These are phyloP conservation scores for Cololabis saira DNA, from an alignment of 2,113 vertebrate species.

Conservation along the genomic window DNA sequence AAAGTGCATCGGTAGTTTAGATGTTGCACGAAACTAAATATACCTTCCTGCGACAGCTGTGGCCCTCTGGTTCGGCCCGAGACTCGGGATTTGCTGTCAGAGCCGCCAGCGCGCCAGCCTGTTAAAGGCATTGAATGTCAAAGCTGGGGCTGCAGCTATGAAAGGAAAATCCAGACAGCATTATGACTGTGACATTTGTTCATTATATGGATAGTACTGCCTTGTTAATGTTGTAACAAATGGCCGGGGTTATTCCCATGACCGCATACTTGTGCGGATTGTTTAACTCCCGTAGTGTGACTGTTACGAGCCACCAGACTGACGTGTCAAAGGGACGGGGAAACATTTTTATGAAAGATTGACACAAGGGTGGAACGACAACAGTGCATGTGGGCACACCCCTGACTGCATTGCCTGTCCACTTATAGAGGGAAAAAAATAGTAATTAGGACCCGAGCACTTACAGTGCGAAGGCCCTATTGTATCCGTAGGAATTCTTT, in stretches of 20 bases:
- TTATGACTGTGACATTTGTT: slow-evolving; percentile 28
- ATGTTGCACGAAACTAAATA: neutral
- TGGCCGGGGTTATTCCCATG: slow-evolving; percentile 10
- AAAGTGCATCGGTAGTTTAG: neutral
- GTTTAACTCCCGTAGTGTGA: slow-evolving; percentile 26
- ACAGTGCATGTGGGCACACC: no score
- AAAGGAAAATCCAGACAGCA: slow-evolving; percentile 7
- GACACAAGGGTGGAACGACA: neutral
- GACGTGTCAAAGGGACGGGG: neutral
- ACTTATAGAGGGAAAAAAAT: neutral
- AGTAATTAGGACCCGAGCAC: no score
- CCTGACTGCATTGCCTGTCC: no score
- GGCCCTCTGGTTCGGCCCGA: neutral
- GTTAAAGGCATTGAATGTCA: slow-evolving; percentile 22
- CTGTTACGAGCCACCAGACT: slow-evolving; percentile 6
- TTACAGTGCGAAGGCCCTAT: no score
- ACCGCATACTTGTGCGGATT: slow-evolving; percentile 32
- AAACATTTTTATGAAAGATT: neutral
- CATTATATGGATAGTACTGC: slow-evolving; percentile 29
- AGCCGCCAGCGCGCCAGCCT: slow-evolving; percentile 3
- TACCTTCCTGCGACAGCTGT: slow-evolving; percentile 10
- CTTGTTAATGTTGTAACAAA: slow-evolving; percentile 43
- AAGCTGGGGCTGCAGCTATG: slow-evolving; percentile 4
- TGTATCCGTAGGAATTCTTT: no score
- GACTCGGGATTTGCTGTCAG: neutral